Percentiles rank a stretch among this genome's conserved stretches.
These are phyloP conservation scores for Drosophila novamexicana DNA, from an alignment of 1,140 invertebrate genomes.

Conservation along the genomic window DNA sequence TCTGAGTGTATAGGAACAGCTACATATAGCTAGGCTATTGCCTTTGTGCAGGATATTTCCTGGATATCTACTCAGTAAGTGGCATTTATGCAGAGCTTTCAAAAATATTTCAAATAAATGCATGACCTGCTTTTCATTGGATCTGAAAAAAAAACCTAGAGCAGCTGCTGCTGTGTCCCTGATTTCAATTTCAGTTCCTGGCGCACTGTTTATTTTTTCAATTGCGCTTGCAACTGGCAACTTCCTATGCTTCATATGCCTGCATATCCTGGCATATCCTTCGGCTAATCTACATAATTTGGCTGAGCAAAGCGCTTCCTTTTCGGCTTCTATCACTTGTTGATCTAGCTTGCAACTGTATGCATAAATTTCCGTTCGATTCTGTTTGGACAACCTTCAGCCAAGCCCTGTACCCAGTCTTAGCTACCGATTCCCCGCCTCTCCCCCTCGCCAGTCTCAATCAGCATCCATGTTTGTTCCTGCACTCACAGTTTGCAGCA, in stretches of 20 bases:
- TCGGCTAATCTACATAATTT: constrained; percentile 70
- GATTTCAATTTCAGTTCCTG: constrained; percentile 24
- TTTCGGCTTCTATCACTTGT: constrained; percentile 61
- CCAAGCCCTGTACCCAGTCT: background rate
- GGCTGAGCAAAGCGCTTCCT: constrained; percentile 40
- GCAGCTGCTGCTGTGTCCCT: background rate
- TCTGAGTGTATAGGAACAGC: too few relatives aligned
- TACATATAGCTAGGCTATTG: too few relatives aligned
- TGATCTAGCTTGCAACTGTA: constrained; percentile 57
- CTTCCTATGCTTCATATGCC: constrained; percentile 49
- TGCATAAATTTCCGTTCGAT: constrained; percentile 71
- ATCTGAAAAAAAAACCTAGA: background rate
- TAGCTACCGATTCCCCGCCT: background rate
- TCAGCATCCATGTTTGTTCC: constrained; percentile 15
- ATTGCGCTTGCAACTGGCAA: constrained; percentile 35
- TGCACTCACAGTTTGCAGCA: constrained; percentile 32
- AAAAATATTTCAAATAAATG: background rate
- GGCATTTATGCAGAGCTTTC: background rate
- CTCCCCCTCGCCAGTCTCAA: background rate
- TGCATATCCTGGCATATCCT: constrained; percentile 31
- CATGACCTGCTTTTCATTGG: background rate
- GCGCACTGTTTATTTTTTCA: constrained; percentile 9
- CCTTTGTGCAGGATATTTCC: background rate
- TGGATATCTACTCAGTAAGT: background rate
- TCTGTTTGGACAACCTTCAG: constrained; percentile 36